Evolutionary conservation across 2,113 vertebrate genomes (phyloP).

Genomic region (Limnothrissa miodon): DNA sequence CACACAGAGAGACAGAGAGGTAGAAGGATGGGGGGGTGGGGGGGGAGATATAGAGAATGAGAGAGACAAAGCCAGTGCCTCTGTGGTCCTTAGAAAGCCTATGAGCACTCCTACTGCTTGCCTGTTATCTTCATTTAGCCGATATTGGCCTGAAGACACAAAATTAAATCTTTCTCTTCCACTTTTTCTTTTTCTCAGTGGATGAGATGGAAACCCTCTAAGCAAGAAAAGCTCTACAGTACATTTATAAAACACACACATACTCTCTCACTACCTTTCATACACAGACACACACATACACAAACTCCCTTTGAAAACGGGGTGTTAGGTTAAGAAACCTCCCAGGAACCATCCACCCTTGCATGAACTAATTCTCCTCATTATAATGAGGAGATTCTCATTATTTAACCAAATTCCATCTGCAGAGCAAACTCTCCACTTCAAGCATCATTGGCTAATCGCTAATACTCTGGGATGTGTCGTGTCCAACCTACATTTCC

Average conservation of each 20-base stretch:
- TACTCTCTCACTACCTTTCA: no score
- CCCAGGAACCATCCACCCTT: neutral
- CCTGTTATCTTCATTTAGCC: neutral
- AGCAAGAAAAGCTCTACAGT: neutral
- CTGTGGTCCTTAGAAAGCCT: neutral
- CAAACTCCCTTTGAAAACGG: neutral
- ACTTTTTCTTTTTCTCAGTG: neutral
- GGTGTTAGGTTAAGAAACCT: conserved; percentile 4
- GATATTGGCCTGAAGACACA: neutral
- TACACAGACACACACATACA: conserved; percentile 23
- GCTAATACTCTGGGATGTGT: neutral
- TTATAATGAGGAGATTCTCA: neutral
- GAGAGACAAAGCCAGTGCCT: neutral
- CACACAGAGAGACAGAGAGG: neutral
- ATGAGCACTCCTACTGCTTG: neutral
- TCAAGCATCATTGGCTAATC: neutral
- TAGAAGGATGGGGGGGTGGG: neutral
- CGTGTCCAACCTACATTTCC: neutral
- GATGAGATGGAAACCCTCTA: neutral
- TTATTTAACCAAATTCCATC: conserved; percentile 1
- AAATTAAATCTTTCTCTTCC: conserved; percentile 2
- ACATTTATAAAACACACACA: conserved; percentile 19
- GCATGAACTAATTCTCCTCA: neutral
- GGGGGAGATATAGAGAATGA: no score
- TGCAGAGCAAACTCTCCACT: neutral